Percentiles rank a stretch among this genome's conserved stretches.
Evolutionary conservation across 2,888 invertebrate species (phyloP).

Genomic region (Hetaerina titia): DNA sequence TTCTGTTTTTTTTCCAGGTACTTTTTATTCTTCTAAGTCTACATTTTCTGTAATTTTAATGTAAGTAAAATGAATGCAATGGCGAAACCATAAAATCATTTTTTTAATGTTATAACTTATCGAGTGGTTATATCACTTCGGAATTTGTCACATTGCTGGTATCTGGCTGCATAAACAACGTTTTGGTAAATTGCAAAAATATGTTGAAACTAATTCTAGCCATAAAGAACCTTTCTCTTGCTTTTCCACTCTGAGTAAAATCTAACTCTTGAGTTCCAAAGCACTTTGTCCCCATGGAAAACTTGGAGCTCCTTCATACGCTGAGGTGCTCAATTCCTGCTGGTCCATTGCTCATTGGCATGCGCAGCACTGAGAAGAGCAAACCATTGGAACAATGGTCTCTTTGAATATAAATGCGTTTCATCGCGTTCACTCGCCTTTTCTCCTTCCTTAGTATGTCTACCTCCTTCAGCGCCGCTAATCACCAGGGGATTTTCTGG

Average conservation of each 20-base stretch:
- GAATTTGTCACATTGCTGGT: not conserved
- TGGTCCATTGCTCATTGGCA: not conserved
- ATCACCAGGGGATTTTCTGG: not conserved
- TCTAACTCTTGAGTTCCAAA: not conserved
- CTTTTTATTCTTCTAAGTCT: too few relatives aligned
- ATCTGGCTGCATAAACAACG: not conserved
- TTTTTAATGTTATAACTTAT: too few relatives aligned
- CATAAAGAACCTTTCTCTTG: not conserved
- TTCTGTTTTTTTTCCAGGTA: too few relatives aligned
- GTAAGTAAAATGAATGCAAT: too few relatives aligned
- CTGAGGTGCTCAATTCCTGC: not conserved
- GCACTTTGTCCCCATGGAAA: not conserved
- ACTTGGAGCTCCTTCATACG: not conserved
- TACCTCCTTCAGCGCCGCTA: not conserved
- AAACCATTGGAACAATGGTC: constrained; percentile 9
- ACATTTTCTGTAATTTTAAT: too few relatives aligned
- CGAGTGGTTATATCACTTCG: too few relatives aligned
- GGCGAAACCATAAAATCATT: too few relatives aligned
- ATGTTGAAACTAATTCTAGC: not conserved
- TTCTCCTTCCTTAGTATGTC: not conserved
- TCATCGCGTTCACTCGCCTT: not conserved
- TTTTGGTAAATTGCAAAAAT: not conserved
- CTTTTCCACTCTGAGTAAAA: not conserved
- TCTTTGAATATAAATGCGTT: constrained; percentile 20
- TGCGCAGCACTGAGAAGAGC: not conserved